Evolutionary conservation across 2,113 vertebrate genomes (phyloP).

Genomic region (Colistium nudipinnis): DNA sequence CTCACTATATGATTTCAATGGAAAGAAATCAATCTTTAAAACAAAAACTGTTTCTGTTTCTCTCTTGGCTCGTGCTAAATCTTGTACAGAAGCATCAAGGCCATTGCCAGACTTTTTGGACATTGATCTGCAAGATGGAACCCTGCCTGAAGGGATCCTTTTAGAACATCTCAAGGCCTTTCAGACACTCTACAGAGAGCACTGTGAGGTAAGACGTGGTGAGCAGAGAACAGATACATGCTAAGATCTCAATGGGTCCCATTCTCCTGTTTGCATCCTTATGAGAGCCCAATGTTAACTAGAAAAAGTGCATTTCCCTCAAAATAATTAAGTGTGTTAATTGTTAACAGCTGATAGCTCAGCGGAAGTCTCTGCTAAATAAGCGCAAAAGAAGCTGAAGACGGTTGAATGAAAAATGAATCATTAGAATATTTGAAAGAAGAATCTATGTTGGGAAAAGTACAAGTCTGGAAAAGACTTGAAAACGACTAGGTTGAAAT

Average conservation of each 20-base stretch:
- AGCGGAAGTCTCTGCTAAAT: no score
- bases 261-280: not conserved
- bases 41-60: not conserved
- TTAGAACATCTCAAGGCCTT: conserved; percentile 87
- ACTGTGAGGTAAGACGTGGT: conserved; percentile 87
- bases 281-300: not conserved
- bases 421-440: no score
- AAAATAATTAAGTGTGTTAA: no score
- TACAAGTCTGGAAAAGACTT: no score
- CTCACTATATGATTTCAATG: not conserved
- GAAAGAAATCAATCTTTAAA: not conserved
- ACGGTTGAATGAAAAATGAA: no score
- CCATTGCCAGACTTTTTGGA: conserved; percentile 87
- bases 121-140: conserved; percentile 83
- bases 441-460: no score
- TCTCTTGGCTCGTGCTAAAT: not conserved
- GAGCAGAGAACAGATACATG: not conserved
- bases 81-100: conserved; percentile 83
- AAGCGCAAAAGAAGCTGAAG: no score
- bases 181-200: conserved; percentile 90
- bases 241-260: no score
- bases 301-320: no score
- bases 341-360: no score
- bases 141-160: conserved; percentile 85
- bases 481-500: no score